Evolutionary conservation across 1,140 invertebrate genomes (phyloP).

Genomic region (Zaprionus tsacasi): DNA sequence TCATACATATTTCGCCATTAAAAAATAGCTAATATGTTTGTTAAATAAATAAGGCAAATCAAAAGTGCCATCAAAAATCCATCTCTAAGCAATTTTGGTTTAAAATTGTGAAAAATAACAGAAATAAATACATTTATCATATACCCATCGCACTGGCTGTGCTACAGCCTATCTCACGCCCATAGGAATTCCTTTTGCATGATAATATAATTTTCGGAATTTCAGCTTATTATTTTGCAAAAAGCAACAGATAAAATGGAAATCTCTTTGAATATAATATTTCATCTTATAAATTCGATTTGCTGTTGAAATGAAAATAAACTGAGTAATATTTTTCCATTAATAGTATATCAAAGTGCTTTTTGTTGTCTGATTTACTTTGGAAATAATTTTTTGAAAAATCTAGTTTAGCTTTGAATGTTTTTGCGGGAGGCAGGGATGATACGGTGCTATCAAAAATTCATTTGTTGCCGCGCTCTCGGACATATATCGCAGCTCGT

Average conservation of each 20-base stretch:
- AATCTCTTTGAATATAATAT: neutral
- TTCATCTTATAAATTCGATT: constrained; percentile 1
- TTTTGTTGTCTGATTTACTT: neutral
- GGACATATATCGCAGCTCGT: neutral
- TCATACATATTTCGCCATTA: too few species aligned
- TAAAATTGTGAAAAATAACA: neutral
- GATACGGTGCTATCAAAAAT: neutral
- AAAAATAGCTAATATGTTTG: too few species aligned
- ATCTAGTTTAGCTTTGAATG: neutral
- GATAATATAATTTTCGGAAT: neutral
- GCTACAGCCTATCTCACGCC: too few species aligned
- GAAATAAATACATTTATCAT: neutral
- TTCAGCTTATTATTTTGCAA: neutral
- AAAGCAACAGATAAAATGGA: neutral
- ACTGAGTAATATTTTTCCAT: neutral
- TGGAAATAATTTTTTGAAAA: neutral
- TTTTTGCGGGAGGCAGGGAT: neutral
- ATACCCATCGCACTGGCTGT: neutral
- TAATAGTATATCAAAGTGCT: neutral
- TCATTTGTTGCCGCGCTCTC: neutral
- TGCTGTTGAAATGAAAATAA: neutral
- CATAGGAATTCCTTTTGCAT: neutral
- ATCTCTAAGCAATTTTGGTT: neutral
- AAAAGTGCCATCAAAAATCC: neutral
- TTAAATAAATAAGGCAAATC: neutral